Evolutionary conservation across 2,888 invertebrate genomes (phyloP), one percentile per base, ranked within the genome.

Genomic region (Eilema caniola): DNA sequence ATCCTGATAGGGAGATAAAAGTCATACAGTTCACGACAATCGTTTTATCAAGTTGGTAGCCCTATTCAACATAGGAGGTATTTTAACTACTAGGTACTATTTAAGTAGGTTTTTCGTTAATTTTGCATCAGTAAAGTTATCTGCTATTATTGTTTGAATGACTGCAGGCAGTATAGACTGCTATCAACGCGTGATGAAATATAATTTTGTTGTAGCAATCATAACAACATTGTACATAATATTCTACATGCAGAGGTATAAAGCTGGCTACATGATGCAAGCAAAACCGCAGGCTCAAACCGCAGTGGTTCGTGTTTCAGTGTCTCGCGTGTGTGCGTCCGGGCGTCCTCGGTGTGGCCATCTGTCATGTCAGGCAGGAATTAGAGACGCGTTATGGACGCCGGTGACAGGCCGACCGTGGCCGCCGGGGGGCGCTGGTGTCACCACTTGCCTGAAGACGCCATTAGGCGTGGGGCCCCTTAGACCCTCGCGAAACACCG

Each of bases 361-460:
- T 66, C 70, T 66, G 66, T 66, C 70, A 37, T 65, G 69, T 69
- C 69, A 47, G 65, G 64, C 31, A 64, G 37, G 56, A 41, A 62
- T 66, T 70, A 70, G 60, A 41, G 23, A 60, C 69, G 69, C 57
- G 56, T 28, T 47, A 61, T 69, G 63, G 65, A 65, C 61, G 28
- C 16, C 61, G 47, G 31, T 23, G 65, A 23, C 31, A 53, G 57
- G 37, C 53, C 61, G 53, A 60, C 47, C 41, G 24, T 28, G 53
- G 37, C 41, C 16, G 57, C 12, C 24, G 31, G 60, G 31, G 33
- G 31, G 25, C 65, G 57, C 31, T 31, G 66, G 31, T 8, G 33
- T 31, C 65, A 3, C 41, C 41, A 16, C 41, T 41, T 16, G 16
- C 53, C 65, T 56, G 65, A 65, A 56, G 56, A n/a, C 56, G 24